Conservation (phyloP, 2,888 invertebrate species). For the Rotaria sp. region DNA sequence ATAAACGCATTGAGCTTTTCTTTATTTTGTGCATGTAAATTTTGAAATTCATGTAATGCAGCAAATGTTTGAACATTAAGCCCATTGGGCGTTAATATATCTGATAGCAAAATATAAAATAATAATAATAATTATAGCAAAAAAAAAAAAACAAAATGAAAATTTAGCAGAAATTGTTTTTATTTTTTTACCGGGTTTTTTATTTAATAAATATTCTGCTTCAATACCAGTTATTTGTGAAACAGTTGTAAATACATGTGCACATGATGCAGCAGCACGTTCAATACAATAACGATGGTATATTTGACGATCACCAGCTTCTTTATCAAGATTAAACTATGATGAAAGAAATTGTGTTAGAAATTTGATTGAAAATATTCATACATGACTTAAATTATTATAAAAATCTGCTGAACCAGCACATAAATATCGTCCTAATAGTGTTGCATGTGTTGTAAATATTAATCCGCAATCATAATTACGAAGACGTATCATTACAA, state of each 20-base stretch:
- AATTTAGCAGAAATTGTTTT: background rate
- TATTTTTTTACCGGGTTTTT: conserved; percentile 57
- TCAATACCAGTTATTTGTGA: conserved; percentile 92
- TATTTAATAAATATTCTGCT: conserved; percentile 83
- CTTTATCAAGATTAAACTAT: conserved; percentile 87
- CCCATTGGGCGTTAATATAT: conserved; percentile 94
- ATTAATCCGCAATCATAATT: conserved; percentile 85
- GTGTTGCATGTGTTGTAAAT: conserved; percentile 96
- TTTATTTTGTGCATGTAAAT: conserved; percentile 88
- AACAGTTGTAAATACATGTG: conserved; percentile 92
- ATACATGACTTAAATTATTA: conserved; percentile 64
- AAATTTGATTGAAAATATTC: background rate
- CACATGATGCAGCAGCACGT: conserved; percentile 79
- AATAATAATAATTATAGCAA: background rate
- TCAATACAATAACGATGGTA: conserved; percentile 98
- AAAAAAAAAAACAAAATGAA: background rate
- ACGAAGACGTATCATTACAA: conserved; percentile 75
- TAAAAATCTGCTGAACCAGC: conserved; percentile 98
- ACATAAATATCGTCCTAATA: conserved; percentile 89
- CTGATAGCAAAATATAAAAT: conserved; percentile 52
- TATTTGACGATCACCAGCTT: conserved; percentile 94
- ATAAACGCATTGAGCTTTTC: conserved; percentile 97
- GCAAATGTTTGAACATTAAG: conserved; percentile 96
- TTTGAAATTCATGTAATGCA: conserved; percentile 96
- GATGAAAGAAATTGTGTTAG: too few relatives aligned